Percentiles rank a stretch among this genome's conserved stretches.
Evolutionary conservation across 2,888 invertebrate genomes (phyloP).

Genomic region (Lepidochrysops patricia): DNA sequence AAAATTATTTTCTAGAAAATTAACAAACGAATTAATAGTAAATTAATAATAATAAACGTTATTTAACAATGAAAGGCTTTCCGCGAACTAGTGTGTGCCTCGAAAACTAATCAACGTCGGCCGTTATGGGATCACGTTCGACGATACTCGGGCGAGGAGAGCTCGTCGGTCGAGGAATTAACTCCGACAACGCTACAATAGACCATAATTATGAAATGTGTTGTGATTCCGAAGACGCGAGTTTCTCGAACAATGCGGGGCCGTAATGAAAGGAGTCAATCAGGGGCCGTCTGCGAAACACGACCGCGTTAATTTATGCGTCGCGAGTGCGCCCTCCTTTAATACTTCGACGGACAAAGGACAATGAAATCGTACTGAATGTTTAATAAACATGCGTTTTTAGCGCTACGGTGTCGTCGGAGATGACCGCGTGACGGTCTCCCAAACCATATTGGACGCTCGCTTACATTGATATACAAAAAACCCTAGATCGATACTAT

Average conservation of each 20-base stretch:
- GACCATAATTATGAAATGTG: conserved; percentile 75
- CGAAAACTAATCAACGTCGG: conserved; percentile 63
- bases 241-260: conserved; percentile 65
- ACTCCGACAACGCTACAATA: conserved; percentile 66
- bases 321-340: conserved; percentile 33
- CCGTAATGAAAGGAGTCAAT: conserved; percentile 74
- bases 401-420: background rate
- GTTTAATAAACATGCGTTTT: conserved; percentile 4
- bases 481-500: too few relatives aligned
- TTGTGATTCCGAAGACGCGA: conserved; percentile 62
- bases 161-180: conserved; percentile 54
- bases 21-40: background rate
- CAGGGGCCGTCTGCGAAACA: conserved; percentile 63
- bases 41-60: background rate
- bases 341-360: conserved; percentile 48
- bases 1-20: background rate
- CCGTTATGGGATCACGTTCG: conserved; percentile 50
- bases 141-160: conserved; percentile 51
- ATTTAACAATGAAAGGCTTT: conserved; percentile 35
- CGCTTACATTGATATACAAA: too few relatives aligned
- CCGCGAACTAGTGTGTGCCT: conserved; percentile 58
- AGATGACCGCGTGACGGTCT: conserved; percentile 13
- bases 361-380: conserved; percentile 34
- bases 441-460: conserved; percentile 27
- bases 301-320: conserved; percentile 63